These are phyloP conservation scores for Nipponia nippon DNA, from an alignment of 2,113 vertebrate species.

Conservation along the genomic window DNA sequence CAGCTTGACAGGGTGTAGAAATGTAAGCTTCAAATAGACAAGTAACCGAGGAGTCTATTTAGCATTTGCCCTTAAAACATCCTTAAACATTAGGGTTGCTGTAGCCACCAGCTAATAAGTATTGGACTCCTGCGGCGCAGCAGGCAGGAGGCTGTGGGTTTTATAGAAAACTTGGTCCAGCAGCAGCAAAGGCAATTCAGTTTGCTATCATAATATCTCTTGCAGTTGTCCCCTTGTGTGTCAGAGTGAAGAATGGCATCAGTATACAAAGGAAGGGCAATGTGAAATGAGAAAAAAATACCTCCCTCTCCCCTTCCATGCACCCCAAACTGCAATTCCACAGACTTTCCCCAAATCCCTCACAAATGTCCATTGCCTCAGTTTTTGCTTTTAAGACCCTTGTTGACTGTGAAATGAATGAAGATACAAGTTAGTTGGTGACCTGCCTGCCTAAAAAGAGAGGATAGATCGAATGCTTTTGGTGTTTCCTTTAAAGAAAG, in stretches of 20 bases:
- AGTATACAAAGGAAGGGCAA: neutral
- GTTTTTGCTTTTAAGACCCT: constrained; percentile 47
- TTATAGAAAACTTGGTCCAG: constrained; percentile 67
- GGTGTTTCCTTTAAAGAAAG: constrained; percentile 24
- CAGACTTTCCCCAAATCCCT: constrained; percentile 50
- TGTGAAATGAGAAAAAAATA: neutral
- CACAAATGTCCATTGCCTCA: constrained; percentile 8
- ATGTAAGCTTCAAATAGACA: constrained; percentile 42
- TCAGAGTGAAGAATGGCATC: neutral
- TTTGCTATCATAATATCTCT: neutral
- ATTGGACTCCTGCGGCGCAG: constrained; percentile 3
- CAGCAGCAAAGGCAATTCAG: constrained; percentile 67
- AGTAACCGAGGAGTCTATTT: constrained; percentile 34
- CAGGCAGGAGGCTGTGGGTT: constrained; percentile 48
- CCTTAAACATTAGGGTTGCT: constrained; percentile 17
- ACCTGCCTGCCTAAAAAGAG: neutral
- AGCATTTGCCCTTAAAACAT: constrained; percentile 58
- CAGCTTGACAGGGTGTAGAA: constrained; percentile 59
- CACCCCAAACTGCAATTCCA: constrained; percentile 32
- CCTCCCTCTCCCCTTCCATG: neutral
- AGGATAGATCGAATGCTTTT: constrained; percentile 49
- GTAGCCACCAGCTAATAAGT: constrained; percentile 43
- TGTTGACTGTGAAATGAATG: constrained; percentile 62
- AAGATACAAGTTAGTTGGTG: constrained; percentile 56
- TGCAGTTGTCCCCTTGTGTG: constrained; percentile 9